Percentiles rank a stretch among this genome's conserved stretches.
Conservation (phyloP, 92 coral and sea anemone species). For the Heteractis magnifica region DNA sequence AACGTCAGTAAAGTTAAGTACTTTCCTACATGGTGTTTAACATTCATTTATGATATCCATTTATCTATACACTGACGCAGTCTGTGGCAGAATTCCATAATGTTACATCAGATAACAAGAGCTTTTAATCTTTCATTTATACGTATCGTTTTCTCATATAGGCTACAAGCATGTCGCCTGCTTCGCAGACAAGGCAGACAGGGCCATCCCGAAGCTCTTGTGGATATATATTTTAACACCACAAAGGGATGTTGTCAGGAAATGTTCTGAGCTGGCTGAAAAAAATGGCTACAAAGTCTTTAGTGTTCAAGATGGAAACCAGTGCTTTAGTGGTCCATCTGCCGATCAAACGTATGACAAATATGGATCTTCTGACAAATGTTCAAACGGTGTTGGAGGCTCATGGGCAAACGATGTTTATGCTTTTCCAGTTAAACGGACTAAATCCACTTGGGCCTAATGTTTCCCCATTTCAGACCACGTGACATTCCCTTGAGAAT, state of each 20-base stretch:
- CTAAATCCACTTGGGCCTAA: background rate
- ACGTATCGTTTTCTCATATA: background rate
- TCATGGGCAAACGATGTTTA: slow-evolving; percentile 12
- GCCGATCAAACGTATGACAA: background rate
- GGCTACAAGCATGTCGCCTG: slow-evolving; percentile 9
- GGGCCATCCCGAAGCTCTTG: slow-evolving; percentile 2
- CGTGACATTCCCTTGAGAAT: too few species aligned
- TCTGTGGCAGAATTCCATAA: too few species aligned
- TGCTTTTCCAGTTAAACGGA: background rate
- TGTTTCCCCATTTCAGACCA: too few species aligned
- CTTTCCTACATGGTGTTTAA: too few species aligned
- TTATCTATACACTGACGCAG: too few species aligned
- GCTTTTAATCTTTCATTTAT: background rate
- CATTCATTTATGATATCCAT: too few species aligned
- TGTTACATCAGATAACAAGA: too few species aligned
- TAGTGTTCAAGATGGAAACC: background rate
- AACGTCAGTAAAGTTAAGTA: too few species aligned
- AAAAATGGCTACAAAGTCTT: background rate
- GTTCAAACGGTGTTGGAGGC: slow-evolving; percentile 1
- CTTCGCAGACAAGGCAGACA: background rate
- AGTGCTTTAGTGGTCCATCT: slow-evolving; percentile 2
- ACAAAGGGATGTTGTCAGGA: background rate
- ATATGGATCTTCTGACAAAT: background rate
- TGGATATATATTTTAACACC: background rate
- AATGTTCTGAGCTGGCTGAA: background rate